These are phyloP conservation scores for Philereme vetulata DNA, from an alignment of 2,888 invertebrate genomes.

Conservation along the genomic window DNA sequence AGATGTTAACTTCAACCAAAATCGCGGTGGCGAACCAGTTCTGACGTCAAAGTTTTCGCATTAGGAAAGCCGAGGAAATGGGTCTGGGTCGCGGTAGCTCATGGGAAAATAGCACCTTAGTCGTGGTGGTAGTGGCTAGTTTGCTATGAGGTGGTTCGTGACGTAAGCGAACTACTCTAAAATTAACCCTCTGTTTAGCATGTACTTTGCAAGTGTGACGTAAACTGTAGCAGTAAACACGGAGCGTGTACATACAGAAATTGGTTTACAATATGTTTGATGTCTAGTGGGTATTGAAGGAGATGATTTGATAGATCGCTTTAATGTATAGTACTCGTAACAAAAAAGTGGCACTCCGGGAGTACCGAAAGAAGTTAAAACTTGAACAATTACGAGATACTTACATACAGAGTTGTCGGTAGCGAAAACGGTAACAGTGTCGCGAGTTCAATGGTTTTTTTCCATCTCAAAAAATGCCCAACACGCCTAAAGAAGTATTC, in stretches of 20 bases:
- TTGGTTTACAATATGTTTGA: conserved; percentile 27
- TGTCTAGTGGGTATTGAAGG: background rate
- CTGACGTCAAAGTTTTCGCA: conserved; percentile 78
- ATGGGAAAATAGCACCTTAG: conserved; percentile 49
- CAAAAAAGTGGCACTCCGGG: background rate
- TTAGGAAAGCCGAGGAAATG: conserved; percentile 62
- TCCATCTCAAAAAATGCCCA: too few relatives aligned
- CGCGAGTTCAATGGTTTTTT: too few relatives aligned
- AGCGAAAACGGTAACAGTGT: too few relatives aligned
- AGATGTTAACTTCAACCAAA: conserved; percentile 37
- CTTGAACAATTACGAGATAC: too few relatives aligned
- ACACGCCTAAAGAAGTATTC: too few relatives aligned
- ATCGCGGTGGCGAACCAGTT: conserved; percentile 41
- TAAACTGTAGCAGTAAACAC: conserved; percentile 43
- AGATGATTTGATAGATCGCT: background rate
- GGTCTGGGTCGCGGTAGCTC: conserved; percentile 67
- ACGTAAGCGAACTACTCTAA: conserved; percentile 55
- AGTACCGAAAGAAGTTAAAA: too few relatives aligned
- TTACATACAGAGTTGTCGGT: too few relatives aligned
- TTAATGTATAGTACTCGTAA: too few relatives aligned
- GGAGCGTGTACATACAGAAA: conserved; percentile 25
- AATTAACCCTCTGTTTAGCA: conserved; percentile 56
- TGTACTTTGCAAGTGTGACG: conserved; percentile 52
- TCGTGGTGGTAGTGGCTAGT: conserved; percentile 40
- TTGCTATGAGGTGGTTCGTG: conserved; percentile 48